Percentiles rank a stretch among this genome's conserved stretches.
Conservation (phyloP, 2,888 invertebrate genomes). For the Leptopilina myrica region DNA sequence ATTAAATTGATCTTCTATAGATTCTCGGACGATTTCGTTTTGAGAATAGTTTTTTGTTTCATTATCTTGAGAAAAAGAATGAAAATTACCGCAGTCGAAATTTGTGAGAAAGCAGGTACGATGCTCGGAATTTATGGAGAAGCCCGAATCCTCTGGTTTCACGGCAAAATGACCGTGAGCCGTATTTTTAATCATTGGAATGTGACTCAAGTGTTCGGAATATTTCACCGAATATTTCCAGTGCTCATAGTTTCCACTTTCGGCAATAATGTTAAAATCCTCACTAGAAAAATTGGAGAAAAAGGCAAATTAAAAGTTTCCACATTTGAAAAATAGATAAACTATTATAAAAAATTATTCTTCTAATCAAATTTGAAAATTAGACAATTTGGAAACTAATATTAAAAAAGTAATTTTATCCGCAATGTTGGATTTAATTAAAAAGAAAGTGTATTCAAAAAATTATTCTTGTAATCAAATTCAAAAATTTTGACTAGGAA, state of each 20-base stretch:
- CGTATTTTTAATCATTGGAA: slow-evolving; percentile 81
- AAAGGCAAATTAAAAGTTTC: not conserved
- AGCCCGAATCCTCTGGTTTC: slow-evolving; percentile 77
- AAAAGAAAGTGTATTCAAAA: not conserved
- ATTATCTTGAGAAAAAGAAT: not conserved
- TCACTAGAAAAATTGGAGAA: slow-evolving; percentile 74
- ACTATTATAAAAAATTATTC: too few species aligned
- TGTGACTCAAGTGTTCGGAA: slow-evolving; percentile 81
- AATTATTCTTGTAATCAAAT: slow-evolving; percentile 19
- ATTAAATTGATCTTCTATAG: too few species aligned
- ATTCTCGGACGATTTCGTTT: too few species aligned
- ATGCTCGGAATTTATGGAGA: slow-evolving; percentile 81
- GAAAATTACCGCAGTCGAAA: slow-evolving; percentile 80
- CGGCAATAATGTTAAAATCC: slow-evolving; percentile 81
- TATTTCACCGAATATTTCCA: slow-evolving; percentile 85
- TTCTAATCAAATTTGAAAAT: too few species aligned
- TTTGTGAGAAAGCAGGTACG: slow-evolving; percentile 81
- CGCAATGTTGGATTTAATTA: too few species aligned
- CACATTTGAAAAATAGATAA: too few species aligned
- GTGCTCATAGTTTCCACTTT: slow-evolving; percentile 82
- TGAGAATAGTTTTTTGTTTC: not conserved
- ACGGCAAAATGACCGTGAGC: slow-evolving; percentile 81
- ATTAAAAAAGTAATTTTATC: too few species aligned
- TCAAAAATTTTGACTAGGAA: too few species aligned
- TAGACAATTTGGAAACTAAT: too few species aligned